Base-by-base conservation (phyloP, 2,888 invertebrate species). In the Tholera decimalis region DNA sequence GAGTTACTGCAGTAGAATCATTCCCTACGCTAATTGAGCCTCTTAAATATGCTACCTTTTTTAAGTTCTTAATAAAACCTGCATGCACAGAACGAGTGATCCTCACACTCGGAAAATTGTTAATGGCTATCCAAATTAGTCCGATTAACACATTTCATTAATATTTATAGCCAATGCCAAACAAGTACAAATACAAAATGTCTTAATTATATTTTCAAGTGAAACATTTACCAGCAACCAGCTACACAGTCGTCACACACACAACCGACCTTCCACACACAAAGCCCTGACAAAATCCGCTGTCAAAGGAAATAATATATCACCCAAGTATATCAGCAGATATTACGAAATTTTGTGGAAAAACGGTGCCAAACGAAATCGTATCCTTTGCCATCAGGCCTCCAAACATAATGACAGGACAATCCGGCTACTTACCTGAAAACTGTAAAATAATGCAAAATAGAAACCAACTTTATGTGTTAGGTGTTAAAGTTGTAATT, bases 321-420 rank as follows among this genome's bases (percentile, higher is more conserved):
- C 76, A 82, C 49, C 60, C 44, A 56, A 43, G 47, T 73, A 60
- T 53, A 78, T 67, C 53, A 64, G 44, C 28, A 54, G 41, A 6
- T 70, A 82, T 86, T 86, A 75, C 77, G 78, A 82, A 85, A 84
- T 75, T n/a, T 72, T 66, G 65, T 59, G 76, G 71, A 80, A 83
- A 80, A 83, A 84, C 82, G 79, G 79, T 88, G 88, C 83, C 88
- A 88, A 92, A 91, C 83, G 91, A 93, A 93, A 93, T 88, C 92
- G 89, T 66, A 89, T 92, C 92, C 92, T 90, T 77, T 55, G 82
- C 80, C 83, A 85, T 79, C 75, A 85, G 87, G 87, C 93, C 92
- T 93, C 89, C 88, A 90, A 90, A 90, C 61, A 69, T 93, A 92
- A 93, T 92, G 84, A 88, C 92, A 92, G 91, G 93, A 92, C 92